Conservation (phyloP, 2,113 vertebrate species). For the Thalassoma bifasciatum region DNA sequence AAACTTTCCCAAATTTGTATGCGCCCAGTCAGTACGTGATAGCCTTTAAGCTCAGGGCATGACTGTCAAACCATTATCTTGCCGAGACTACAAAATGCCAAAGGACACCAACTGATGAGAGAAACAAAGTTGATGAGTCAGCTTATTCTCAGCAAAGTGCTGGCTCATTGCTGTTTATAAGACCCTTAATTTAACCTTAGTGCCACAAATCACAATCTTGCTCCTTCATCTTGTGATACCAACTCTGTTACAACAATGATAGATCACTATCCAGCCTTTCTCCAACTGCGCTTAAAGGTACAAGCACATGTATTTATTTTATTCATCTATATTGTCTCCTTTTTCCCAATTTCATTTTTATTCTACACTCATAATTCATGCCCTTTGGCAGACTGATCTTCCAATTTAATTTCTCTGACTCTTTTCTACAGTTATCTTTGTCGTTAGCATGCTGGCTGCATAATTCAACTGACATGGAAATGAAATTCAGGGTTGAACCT, state of each 20-base stretch:
- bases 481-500: not conserved
- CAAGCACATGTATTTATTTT: not conserved
- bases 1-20: not conserved
- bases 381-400: not conserved
- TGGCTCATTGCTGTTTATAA: slow-evolving; percentile 16
- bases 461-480: not conserved
- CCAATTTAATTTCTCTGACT: not conserved
- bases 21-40: not conserved
- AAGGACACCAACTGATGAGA: not conserved
- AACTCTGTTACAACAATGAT: not conserved
- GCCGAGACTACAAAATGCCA: not conserved
- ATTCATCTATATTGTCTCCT: not conserved
- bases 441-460: not conserved
- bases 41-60: not conserved
- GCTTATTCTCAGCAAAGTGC: not conserved
- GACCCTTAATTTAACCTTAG: slow-evolving; percentile 12
- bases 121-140: slow-evolving; percentile 8
- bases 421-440: not conserved
- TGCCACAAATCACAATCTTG: slow-evolving; percentile 9
- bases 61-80: not conserved
- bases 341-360: not conserved
- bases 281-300: not conserved
- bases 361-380: too few species aligned
- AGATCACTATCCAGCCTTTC: not conserved
- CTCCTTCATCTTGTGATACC: not conserved